These are phyloP conservation scores for Mythimna ferrago DNA, from an alignment of 2,888 invertebrate species.

Conservation along the genomic window DNA sequence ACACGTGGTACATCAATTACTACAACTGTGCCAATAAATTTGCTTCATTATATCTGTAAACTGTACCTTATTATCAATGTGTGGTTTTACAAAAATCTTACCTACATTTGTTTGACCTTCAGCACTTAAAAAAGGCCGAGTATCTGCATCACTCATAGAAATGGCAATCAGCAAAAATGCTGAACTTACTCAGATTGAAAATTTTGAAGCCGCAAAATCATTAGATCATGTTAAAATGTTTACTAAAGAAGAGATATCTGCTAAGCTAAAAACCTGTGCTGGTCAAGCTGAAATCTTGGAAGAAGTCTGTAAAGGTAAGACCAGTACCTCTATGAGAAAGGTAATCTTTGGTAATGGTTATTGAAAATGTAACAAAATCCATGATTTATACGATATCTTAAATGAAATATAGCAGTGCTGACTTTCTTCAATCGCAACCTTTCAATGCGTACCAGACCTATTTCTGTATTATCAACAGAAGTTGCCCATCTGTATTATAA, in stretches of 20 bases:
- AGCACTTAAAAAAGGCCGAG: slow-evolving; percentile 44
- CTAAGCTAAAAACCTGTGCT: neutral
- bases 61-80: neutral
- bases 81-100: neutral
- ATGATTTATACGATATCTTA: neutral
- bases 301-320: slow-evolving; percentile 31
- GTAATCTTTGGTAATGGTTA: neutral
- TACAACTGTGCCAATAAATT: too few species aligned
- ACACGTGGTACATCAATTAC: too few species aligned
- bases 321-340: neutral
- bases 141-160: slow-evolving; percentile 44
- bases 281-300: slow-evolving; percentile 23
- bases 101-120: neutral
- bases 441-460: neutral
- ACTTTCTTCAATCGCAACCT: neutral
- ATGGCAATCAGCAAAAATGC: slow-evolving; percentile 13
- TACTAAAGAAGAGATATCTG: slow-evolving; percentile 9
- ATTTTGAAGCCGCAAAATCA: neutral
- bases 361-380: neutral
- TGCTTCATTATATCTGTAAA: neutral
- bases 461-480: neutral
- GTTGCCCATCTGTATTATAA: neutral
- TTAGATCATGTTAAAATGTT: neutral
- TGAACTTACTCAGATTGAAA: neutral
- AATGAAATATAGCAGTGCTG: neutral